Base-by-base conservation (phyloP, 2,113 vertebrate species). In the Oriolus oriolus region DNA sequence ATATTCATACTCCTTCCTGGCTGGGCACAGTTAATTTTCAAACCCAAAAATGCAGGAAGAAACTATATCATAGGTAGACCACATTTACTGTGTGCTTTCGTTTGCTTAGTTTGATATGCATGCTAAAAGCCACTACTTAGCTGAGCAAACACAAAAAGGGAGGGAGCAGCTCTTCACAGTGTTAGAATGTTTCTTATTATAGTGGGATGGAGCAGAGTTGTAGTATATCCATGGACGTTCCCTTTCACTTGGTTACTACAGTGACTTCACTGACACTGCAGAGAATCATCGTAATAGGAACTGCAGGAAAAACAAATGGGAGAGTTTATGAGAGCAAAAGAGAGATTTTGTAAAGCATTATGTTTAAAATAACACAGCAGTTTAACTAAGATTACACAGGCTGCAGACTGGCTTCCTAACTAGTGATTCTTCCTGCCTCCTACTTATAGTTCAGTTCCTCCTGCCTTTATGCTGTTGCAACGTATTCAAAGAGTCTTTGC, bases 11-110 rank as follows among this genome's bases (percentile, higher is more conserved):
- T 89, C 22, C 87, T 95, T 91, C 84, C 57, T 76, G 70, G 31
- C 28, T 88, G 16, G 27, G 31, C 26, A 33, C 45, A 83, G 88
- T 96, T 96, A 95, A 92, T 87, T 52, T 87, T 96, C 92, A 87
- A 92, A 92, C 87, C 45, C 75, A 71, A 94, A 95, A 95, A 89
- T 19, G 49, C 59, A 96, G 59, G 83, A 85, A 89, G 91, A 90
- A 97, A 91, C 87, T 56, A 16, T 33, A 83, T 84, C 53, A 59
- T 74, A 80, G 28, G 41, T 66, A 87, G 84, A 75, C 15, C 18
- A 52, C n/a, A 52, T n/a, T 92, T 94, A 50, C 65, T 35, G 52
- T 11, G 37, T 76, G 35, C 35, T 84, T 81, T 87, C 80, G n/a
- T 94, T 96, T 96, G 69, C 80, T 73, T 71, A 71, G 73, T 68